Evolutionary conservation across 2,888 invertebrate genomes (phyloP).

Genomic region (Harmothoe impar): DNA sequence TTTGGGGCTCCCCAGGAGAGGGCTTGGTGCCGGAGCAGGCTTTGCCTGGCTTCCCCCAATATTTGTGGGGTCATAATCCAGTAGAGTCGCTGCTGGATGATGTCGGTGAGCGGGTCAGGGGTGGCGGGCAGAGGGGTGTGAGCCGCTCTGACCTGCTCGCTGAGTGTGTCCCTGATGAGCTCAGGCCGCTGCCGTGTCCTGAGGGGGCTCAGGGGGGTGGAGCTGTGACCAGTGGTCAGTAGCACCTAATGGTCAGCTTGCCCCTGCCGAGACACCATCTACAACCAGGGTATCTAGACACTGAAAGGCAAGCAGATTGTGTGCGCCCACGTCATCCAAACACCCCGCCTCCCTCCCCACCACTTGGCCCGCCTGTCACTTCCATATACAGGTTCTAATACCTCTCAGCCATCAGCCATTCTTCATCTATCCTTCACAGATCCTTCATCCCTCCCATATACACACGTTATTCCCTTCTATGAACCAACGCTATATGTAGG

Average conservation of each 20-base stretch:
- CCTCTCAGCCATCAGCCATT: too few relatives aligned
- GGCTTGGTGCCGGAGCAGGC: neutral
- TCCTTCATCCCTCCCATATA: too few relatives aligned
- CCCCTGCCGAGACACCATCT: too few relatives aligned
- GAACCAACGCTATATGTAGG: too few relatives aligned
- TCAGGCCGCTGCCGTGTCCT: neutral
- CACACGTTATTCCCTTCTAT: too few relatives aligned
- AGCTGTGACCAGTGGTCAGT: neutral
- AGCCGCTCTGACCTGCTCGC: neutral
- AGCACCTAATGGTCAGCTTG: neutral
- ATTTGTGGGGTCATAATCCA: constrained; percentile 26
- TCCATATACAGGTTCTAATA: too few relatives aligned
- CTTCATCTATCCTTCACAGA: too few relatives aligned
- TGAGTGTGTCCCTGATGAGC: neutral
- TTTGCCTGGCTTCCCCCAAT: constrained; percentile 17
- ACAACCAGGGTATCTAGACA: neutral
- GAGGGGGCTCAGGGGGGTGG: neutral
- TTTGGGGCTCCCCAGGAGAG: neutral
- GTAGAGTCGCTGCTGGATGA: neutral
- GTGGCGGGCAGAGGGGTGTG: neutral
- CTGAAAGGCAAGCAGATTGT: constrained; percentile 8
- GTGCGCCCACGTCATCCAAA: neutral
- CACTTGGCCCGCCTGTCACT: too few relatives aligned
- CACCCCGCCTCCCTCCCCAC: neutral
- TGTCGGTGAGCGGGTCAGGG: neutral